These are phyloP conservation scores for Erythrolamprus reginae DNA, from an alignment of 2,113 vertebrate genomes.

Conservation along the genomic window DNA sequence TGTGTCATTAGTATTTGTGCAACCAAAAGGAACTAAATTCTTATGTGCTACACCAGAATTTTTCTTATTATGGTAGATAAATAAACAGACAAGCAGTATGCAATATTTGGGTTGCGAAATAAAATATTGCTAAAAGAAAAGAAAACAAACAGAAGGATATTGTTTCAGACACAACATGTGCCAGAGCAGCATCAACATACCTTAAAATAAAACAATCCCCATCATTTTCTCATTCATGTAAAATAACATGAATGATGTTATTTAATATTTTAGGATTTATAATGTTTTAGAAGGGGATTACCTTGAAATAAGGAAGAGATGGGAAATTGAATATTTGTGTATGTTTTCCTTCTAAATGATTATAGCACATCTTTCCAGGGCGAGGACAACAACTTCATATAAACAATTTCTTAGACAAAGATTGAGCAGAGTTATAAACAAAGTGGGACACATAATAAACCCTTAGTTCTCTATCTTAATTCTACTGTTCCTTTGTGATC, in stretches of 20 bases:
- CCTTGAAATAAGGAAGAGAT: not conserved
- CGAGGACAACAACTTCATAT: not conserved
- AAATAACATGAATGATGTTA: not conserved
- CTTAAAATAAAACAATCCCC: not conserved
- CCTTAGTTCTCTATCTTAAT: not conserved
- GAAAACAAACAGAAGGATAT: not conserved
- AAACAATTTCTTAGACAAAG: not conserved
- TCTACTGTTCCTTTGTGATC: not conserved
- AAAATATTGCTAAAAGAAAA: not conserved
- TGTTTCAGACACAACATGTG: not conserved
- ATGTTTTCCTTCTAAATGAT: not conserved
- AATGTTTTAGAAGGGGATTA: not conserved
- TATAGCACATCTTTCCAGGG: not conserved
- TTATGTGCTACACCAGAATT: not conserved
- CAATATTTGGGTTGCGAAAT: not conserved
- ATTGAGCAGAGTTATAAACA: not conserved
- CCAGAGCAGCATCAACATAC: not conserved
- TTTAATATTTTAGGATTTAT: not conserved
- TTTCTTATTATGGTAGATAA: not conserved
- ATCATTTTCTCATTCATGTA: not conserved
- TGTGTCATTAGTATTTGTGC: not conserved
- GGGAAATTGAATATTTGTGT: not conserved
- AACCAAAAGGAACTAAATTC: not conserved
- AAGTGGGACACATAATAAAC: not conserved
- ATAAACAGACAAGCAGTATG: not conserved